phyloP scores from a whole-genome alignment of 2,797 vertebrate genomes.

The Cyclopterus lumpus region DNA sequence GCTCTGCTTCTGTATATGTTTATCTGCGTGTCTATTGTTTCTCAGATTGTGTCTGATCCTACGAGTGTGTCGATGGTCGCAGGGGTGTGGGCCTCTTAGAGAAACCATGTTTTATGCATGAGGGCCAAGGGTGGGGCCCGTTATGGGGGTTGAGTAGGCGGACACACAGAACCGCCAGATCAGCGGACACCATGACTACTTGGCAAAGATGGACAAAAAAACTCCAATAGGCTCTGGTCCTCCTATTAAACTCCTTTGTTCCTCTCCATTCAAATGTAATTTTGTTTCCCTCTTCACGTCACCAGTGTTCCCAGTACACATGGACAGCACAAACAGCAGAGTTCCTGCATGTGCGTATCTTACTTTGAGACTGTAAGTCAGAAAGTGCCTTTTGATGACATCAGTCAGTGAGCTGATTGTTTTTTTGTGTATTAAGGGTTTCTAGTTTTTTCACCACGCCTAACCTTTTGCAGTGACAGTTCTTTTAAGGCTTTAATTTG shows the following conservation, averaged over 20 bases:
- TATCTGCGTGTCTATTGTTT: constrained; percentile 54
- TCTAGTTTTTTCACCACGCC: constrained; percentile 15
- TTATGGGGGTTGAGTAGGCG: constrained; percentile 75
- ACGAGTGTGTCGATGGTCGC: constrained; percentile 49
- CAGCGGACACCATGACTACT: constrained; percentile 73
- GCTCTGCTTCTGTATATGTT: constrained; percentile 39
- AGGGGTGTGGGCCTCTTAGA: constrained; percentile 71
- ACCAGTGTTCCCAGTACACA: constrained; percentile 47
- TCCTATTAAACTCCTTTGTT: constrained; percentile 59
- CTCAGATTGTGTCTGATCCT: constrained; percentile 56
- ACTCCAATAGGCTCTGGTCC: constrained; percentile 52
- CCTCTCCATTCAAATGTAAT: constrained; percentile 48
- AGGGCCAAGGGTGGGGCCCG: constrained; percentile 82
- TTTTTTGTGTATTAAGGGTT: constrained; percentile 41
- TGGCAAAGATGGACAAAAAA: constrained; percentile 69
- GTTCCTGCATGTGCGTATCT: constrained; percentile 38
- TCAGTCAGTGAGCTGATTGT: constrained; percentile 35
- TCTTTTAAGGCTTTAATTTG: constrained; percentile 44
- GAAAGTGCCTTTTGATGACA: constrained; percentile 35
- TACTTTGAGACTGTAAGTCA: constrained; percentile 45
- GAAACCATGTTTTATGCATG: constrained; percentile 88
- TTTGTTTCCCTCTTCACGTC: constrained; percentile 34
- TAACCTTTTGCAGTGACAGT: constrained; percentile 26
- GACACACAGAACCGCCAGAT: constrained; percentile 67
- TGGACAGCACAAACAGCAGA: constrained; percentile 33